phyloP scores from a whole-genome alignment of 1,140 invertebrate species.

The Cherax quadricarinatus region DNA sequence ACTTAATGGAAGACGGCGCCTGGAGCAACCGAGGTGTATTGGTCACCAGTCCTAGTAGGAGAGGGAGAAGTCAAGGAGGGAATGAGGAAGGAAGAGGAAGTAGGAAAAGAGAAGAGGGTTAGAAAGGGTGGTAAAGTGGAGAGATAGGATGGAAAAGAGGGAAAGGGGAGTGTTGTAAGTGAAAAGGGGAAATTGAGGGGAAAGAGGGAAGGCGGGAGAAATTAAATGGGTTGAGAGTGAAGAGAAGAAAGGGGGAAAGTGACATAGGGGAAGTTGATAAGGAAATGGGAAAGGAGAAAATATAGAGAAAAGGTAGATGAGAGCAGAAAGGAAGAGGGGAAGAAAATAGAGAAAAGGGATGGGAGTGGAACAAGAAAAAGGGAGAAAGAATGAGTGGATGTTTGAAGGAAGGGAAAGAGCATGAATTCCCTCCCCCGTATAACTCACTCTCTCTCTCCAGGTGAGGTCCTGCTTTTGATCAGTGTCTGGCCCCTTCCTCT shows the following conservation, averaged over 20 bases:
- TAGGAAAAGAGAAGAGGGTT: not conserved
- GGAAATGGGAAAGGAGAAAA: not conserved
- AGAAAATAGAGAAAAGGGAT: not conserved
- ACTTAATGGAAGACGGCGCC: conserved; percentile 52
- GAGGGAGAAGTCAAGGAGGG: not conserved
- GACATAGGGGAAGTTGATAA: not conserved
- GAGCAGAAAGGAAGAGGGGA: not conserved
- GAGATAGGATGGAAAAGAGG: not conserved
- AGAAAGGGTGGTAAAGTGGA: not conserved
- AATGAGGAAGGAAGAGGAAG: not conserved
- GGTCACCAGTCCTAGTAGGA: conserved; percentile 26
- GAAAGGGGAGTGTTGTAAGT: not conserved
- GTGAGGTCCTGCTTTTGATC: no score
- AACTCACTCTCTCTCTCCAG: conserved; percentile 22
- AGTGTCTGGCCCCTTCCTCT: no score
- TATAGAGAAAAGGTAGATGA: not conserved
- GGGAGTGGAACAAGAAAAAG: no score
- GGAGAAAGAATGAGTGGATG: no score
- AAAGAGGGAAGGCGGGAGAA: not conserved
- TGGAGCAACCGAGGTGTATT: conserved; percentile 47
- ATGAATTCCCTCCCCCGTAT: not conserved
- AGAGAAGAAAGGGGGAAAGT: not conserved
- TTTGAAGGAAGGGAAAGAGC: not conserved
- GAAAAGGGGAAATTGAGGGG: not conserved
- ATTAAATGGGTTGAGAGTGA: no score